phyloP scores from a whole-genome alignment of 2,888 invertebrate species.

The Drosophila pegasa region DNA sequence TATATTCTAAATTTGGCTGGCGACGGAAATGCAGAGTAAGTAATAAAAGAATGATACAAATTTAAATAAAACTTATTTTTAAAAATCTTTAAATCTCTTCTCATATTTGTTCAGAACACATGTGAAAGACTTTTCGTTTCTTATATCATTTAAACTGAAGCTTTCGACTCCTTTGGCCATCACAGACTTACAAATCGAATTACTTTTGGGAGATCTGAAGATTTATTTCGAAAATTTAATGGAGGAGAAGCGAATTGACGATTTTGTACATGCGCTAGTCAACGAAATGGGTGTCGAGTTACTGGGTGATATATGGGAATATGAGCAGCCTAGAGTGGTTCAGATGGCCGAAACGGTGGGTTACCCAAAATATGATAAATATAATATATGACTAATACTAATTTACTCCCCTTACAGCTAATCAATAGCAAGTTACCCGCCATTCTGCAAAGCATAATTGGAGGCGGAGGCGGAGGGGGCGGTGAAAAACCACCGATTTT shows the following conservation, averaged over 20 bases:
- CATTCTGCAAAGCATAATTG: conserved; percentile 67
- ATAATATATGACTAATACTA: not conserved
- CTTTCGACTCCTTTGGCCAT: conserved; percentile 59
- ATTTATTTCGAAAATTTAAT: conserved; percentile 73
- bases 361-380: not conserved
- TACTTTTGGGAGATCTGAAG: conserved; percentile 67
- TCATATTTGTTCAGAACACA: conserved; percentile 46
- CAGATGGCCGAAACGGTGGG: conserved; percentile 67
- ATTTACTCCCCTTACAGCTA: conserved; percentile 48
- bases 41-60: not conserved
- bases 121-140: conserved; percentile 57
- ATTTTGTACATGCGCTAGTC: conserved; percentile 77
- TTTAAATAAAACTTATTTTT: not conserved
- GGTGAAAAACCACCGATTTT: conserved; percentile 73
- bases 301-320: conserved; percentile 79
- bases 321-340: conserved; percentile 57
- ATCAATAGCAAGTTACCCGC: conserved; percentile 72
- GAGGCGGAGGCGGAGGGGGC: conserved; percentile 63
- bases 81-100: not conserved
- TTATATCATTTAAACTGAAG: conserved; percentile 68
- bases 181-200: conserved; percentile 66
- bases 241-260: conserved; percentile 78
- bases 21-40: conserved; percentile 78
- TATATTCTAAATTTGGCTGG: conserved; percentile 79
- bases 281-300: conserved; percentile 81